These are phyloP conservation scores for Helicoverpa zea DNA, from an alignment of 1,140 invertebrate species.

Conservation along the genomic window DNA sequence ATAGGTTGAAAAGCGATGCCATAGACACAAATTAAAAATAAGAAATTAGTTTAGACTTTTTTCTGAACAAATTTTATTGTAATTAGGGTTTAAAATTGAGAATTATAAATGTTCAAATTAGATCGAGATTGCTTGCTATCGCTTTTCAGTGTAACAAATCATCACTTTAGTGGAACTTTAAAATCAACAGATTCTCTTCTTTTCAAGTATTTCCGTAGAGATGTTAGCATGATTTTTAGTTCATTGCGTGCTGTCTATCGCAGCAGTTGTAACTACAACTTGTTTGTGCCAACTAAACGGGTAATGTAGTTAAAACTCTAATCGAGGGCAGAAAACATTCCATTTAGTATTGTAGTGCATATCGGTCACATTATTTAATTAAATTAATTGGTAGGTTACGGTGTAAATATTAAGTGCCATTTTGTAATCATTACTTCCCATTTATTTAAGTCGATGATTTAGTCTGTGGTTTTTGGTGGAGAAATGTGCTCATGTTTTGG, in stretches of 20 bases:
- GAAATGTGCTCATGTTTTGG: slow-evolving; percentile 11
- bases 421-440: slow-evolving; percentile 69
- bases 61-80: slow-evolving; percentile 11
- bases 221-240: slow-evolving; percentile 60
- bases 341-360: slow-evolving; percentile 28
- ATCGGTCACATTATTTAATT: slow-evolving; percentile 42
- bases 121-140: slow-evolving; percentile 8
- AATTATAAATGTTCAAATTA: not conserved
- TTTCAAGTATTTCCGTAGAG: not conserved
- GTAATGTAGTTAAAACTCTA: slow-evolving; percentile 58
- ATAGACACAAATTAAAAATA: slow-evolving; percentile 38
- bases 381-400: slow-evolving; percentile 62
- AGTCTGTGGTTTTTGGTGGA: not conserved
- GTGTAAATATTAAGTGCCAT: slow-evolving; percentile 85
- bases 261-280: slow-evolving; percentile 56
- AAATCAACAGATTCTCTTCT: not conserved
- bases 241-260: slow-evolving; percentile 57
- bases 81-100: not conserved
- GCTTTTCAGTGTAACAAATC: slow-evolving; percentile 33
- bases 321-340: slow-evolving; percentile 29
- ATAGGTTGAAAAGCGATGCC: slow-evolving; percentile 46
- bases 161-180: not conserved
- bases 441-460: slow-evolving; percentile 48
- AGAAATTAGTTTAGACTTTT: not conserved
- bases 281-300: slow-evolving; percentile 63